A percentile compares a stretch with the other conserved stretches of the same genome.
Evolutionary conservation across 2,888 invertebrate species (phyloP).

Genomic region (Branchellion lobata): DNA sequence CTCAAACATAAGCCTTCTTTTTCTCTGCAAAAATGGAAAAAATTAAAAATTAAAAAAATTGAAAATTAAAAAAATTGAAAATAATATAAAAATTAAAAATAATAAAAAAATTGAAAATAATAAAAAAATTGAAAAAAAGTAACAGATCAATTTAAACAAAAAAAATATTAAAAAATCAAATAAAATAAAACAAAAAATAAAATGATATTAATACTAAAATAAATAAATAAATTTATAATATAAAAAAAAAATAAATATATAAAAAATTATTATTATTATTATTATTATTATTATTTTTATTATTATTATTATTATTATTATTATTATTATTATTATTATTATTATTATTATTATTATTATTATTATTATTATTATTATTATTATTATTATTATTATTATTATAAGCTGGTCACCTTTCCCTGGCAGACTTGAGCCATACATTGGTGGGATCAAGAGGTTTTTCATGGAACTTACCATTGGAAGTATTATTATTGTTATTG

Average conservation of each 20-base stretch:
- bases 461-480: neutral
- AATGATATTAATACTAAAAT: too few species aligned
- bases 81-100: neutral
- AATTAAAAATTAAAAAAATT: neutral
- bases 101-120: neutral
- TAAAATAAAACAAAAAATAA: neutral
- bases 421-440: neutral
- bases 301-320: too few species aligned
- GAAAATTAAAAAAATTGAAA: neutral
- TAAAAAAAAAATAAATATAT: too few species aligned
- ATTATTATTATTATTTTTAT: too few species aligned
- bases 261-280: too few species aligned
- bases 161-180: neutral
- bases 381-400: neutral
- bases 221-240: too few species aligned
- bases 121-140: neutral
- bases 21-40: neutral
- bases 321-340: neutral
- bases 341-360: too few species aligned
- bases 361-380: neutral
- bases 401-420: neutral
- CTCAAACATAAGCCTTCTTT: neutral
- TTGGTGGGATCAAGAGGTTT: neutral
- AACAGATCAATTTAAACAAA: neutral
- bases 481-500: neutral